Evolutionary conservation across 2,888 invertebrate genomes (phyloP).

Genomic region (Eueremaeus valkanovi): DNA sequence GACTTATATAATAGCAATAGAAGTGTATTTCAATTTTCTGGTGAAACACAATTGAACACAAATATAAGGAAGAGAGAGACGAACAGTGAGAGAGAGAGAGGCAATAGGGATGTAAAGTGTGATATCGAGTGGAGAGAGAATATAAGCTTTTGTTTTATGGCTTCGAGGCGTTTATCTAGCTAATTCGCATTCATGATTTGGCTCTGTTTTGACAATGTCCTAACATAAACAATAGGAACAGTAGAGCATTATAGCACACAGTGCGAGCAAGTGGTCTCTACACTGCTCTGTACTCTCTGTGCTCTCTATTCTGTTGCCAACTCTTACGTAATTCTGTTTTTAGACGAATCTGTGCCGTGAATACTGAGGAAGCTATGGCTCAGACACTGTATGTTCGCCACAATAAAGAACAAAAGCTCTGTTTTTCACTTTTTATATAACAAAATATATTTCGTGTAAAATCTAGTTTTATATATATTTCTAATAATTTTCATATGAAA

Average conservation of each 20-base stretch:
- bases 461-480: background rate
- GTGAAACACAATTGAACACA: constrained; percentile 7
- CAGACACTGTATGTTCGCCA: background rate
- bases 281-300: background rate
- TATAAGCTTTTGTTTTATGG: constrained; percentile 30
- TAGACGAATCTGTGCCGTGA: constrained; percentile 20
- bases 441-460: background rate
- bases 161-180: constrained; percentile 27
- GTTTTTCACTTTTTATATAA: background rate
- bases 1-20: constrained; percentile 6
- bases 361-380: constrained; percentile 13
- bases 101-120: background rate
- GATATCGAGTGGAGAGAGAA: background rate
- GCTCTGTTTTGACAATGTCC: constrained; percentile 34
- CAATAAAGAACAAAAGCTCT: constrained; percentile 5
- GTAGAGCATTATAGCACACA: no score
- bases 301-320: background rate
- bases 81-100: background rate
- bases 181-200: constrained; percentile 35
- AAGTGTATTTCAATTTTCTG: constrained; percentile 29
- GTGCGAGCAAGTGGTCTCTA: constrained; percentile 2
- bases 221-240: constrained; percentile 32
- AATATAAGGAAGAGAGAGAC: background rate
- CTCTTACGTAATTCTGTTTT: constrained; percentile 27
- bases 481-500: background rate